phyloP scores from a whole-genome alignment of 2,888 invertebrate genomes.

The Torymus tubicola region DNA sequence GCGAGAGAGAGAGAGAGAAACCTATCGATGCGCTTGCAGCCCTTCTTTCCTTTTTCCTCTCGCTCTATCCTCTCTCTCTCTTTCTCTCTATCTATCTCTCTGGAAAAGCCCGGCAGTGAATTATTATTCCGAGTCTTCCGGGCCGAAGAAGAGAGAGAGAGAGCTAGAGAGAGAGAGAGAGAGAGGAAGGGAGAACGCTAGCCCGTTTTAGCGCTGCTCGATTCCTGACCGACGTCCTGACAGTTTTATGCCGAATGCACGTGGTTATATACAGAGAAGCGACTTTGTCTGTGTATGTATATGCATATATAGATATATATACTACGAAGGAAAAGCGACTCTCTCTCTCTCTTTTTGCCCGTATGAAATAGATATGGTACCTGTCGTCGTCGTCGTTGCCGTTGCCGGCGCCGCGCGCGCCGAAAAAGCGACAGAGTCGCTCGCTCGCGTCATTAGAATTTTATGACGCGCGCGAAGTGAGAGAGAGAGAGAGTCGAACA shows the following conservation, averaged over 20 bases:
- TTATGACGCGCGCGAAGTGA: constrained; percentile 7
- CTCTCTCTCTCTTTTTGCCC: background rate
- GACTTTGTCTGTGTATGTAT: too few relatives aligned
- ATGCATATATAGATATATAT: too few relatives aligned
- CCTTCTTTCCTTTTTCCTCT: constrained; percentile 46
- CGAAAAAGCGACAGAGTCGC: background rate
- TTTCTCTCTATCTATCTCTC: constrained; percentile 29
- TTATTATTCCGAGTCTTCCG: constrained; percentile 43
- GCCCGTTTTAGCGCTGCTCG: background rate
- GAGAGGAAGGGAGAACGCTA: too few relatives aligned
- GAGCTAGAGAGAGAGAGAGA: constrained; percentile 17
- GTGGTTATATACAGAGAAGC: too few relatives aligned
- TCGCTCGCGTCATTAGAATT: constrained; percentile 33
- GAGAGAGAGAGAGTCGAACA: background rate
- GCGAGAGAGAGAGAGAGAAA: background rate
- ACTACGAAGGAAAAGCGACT: background rate
- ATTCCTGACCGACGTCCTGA: background rate
- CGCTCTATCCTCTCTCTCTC: constrained; percentile 47
- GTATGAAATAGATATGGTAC: constrained; percentile 1
- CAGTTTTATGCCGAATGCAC: constrained; percentile 26
- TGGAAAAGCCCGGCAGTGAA: constrained; percentile 21
- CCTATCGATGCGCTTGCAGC: constrained; percentile 49
- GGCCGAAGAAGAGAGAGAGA: constrained; percentile 6
- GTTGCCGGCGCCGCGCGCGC: too few relatives aligned
- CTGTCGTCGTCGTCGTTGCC: background rate